A percentile compares a stretch with the other conserved stretches of the same genome.
These are phyloP conservation scores for Anthoscopus minutus DNA, from an alignment of 2,113 vertebrate species.

Conservation along the genomic window DNA sequence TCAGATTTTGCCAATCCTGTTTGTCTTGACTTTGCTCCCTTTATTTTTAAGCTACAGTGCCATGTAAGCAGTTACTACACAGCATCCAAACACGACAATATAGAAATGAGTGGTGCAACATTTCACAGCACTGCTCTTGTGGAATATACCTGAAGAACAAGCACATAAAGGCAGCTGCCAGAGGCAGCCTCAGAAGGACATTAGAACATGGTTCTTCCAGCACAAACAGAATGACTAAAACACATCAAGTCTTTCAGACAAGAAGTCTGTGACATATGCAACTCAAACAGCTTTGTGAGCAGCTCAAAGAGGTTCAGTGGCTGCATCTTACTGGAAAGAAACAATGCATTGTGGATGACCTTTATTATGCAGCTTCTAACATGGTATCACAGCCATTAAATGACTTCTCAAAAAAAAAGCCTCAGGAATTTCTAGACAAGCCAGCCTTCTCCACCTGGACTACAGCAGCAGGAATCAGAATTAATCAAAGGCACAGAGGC, in stretches of 20 bases:
- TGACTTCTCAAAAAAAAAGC: background rate
- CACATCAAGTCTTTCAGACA: background rate
- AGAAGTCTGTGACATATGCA: background rate
- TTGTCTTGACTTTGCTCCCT: background rate
- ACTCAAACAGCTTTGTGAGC: background rate
- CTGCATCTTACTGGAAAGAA: background rate
- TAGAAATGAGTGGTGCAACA: background rate
- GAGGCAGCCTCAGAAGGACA: background rate
- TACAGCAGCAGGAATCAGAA: background rate
- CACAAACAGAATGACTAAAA: background rate
- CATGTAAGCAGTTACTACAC: background rate
- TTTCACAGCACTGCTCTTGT: background rate
- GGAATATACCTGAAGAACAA: background rate
- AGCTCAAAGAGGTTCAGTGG: background rate
- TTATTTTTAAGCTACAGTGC: background rate
- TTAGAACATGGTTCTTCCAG: background rate
- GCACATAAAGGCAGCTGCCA: background rate
- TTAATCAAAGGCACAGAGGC: background rate
- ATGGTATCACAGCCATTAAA: background rate
- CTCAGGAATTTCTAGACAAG: background rate
- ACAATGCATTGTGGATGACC: background rate
- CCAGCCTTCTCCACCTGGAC: background rate
- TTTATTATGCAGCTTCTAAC: background rate
- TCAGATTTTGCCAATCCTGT: background rate
- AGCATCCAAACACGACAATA: background rate